phyloP scores from a whole-genome alignment of 1,140 invertebrate species.

The Zeugodacus cucurbitae region DNA sequence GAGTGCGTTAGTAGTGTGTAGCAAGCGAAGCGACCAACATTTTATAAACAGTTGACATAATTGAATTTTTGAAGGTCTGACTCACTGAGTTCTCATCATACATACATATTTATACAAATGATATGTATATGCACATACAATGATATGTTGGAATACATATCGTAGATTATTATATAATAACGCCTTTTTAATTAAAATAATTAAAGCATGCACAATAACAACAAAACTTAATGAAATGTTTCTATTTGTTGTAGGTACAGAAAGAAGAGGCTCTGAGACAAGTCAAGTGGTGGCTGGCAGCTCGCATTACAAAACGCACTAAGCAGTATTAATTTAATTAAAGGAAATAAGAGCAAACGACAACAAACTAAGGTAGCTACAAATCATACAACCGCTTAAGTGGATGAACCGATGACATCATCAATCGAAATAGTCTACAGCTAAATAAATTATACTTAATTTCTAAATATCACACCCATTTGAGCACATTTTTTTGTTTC shows the following conservation, averaged over 20 bases:
- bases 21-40: not conserved
- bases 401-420: not conserved
- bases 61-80: not conserved
- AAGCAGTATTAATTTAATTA: conserved; percentile 41
- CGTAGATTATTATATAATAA: conserved; percentile 5
- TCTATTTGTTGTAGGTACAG: not conserved
- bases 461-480: no score
- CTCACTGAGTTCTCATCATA: not conserved
- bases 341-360: conserved; percentile 31
- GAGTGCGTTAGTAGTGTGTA: not conserved
- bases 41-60: not conserved
- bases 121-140: not conserved
- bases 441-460: no score
- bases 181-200: not conserved
- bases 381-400: not conserved
- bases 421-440: not conserved
- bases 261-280: not conserved
- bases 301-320: not conserved
- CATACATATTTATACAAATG: not conserved
- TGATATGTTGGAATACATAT: not conserved
- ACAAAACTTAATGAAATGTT: not conserved
- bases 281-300: not conserved
- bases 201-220: not conserved
- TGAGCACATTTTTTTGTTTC: not conserved
- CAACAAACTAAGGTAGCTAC: not conserved